Conservation (phyloP, 2,888 invertebrate genomes). For the Linnaemya vulpina region DNA sequence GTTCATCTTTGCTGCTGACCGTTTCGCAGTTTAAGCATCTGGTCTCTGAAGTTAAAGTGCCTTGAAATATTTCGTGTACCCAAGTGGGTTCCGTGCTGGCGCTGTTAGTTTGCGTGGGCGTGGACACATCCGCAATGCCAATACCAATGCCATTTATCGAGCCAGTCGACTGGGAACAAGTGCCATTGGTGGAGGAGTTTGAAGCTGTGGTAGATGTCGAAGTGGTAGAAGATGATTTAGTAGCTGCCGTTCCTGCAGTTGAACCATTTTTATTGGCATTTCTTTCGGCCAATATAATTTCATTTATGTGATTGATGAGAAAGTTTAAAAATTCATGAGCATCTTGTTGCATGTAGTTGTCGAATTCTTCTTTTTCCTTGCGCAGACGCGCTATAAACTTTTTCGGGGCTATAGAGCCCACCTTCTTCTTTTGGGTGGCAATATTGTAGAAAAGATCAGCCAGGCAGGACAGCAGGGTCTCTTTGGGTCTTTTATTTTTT, state of each 20-base stretch:
- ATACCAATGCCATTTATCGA: conserved; percentile 77
- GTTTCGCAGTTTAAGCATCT: conserved; percentile 99
- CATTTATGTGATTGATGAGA: conserved; percentile 98
- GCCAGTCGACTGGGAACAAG: conserved; percentile 79
- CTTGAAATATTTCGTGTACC: conserved; percentile 99
- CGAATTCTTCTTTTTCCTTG: conserved; percentile 99
- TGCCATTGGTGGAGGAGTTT: conserved; percentile 78
- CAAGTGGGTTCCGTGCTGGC: conserved; percentile 93
- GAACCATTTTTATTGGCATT: conserved; percentile 77
- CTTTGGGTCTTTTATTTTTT: conserved; percentile 97
- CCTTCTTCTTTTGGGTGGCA: conserved; percentile 99
- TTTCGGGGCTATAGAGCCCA: conserved; percentile 99
- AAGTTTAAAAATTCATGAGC: conserved; percentile 99
- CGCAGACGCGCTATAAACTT: conserved; percentile 99
- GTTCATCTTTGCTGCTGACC: conserved; percentile 99
- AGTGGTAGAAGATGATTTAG: conserved; percentile 77
- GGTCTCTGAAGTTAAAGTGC: conserved; percentile 99
- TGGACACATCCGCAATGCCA: conserved; percentile 73
- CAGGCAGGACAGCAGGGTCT: conserved; percentile 97
- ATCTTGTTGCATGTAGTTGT: conserved; percentile 99
- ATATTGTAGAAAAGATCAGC: conserved; percentile 99
- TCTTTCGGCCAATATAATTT: conserved; percentile 94
- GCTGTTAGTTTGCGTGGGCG: conserved; percentile 74
- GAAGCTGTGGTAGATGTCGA: conserved; percentile 78
- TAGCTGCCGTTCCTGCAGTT: conserved; percentile 73